Evolutionary conservation across 2,113 vertebrate genomes (phyloP), one percentile per base, ranked within the genome.

Genomic region (Aphyosemion australe): DNA sequence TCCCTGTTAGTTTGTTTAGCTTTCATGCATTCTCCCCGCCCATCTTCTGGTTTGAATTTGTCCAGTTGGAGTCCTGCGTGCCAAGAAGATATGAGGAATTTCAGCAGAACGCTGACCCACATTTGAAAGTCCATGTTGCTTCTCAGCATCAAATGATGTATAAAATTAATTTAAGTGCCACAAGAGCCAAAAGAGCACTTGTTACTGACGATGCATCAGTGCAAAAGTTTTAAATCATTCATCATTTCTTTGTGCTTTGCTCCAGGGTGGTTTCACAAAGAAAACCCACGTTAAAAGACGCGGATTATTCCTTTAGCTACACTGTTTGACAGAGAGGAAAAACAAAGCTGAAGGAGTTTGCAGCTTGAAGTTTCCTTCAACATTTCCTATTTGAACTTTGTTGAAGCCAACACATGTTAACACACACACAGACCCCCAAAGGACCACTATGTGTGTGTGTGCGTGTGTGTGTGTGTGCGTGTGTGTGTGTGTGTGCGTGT

Each of bases 1-100:
- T 92, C 90, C 93, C 94, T 94, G 94, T 95, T 95, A 91, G 92
- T 93, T 94, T 95, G 94, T 95, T 96, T 96, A 94, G 92, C 94
- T 95, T 95, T 94, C 91, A 94, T 95, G 94, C 91, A 85, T 92
- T 94, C 88, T 91, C 90, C 93, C 94, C 93, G 92, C 74, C 83
- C 84, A 89, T 72, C 77, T 88, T 89, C 86, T 88, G 85, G 89
- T 92, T 92, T 90, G 89, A 93, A 85, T 91, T 87, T 78, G 88
- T 90, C 88, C 86, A 82, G 88, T 91, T 92, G 82, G 87, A 92
- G 82, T 87, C 90, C 82, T 91, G 90, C 87, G 87, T 94, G 89
- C 86, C 91, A 92, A 37, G 66, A 74, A 37, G 16, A 54, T n/a
- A 1, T 13, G 4, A 51, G 87, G 86, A 89, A 72, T 46, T 45